Conservation (phyloP, 2,888 invertebrate genomes). For the Fragum sueziense region DNA sequence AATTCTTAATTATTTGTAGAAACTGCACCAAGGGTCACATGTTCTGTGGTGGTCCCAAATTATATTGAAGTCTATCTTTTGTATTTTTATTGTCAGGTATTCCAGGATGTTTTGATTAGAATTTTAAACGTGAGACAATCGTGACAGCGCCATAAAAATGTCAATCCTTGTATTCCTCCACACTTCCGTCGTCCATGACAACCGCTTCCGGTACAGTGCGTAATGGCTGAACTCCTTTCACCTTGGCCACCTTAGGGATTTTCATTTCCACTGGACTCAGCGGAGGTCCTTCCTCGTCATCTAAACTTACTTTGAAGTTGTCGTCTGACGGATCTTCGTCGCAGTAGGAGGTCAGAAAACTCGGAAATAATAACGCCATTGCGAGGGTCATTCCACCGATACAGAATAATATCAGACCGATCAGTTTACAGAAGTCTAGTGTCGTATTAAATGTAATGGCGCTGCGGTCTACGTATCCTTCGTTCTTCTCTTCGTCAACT, state of each 20-base stretch:
- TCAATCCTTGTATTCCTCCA: constrained; percentile 49
- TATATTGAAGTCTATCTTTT: too few relatives aligned
- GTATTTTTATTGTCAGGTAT: too few relatives aligned
- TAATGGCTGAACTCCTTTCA: constrained; percentile 81
- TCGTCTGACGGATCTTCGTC: constrained; percentile 76
- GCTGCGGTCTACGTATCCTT: constrained; percentile 79
- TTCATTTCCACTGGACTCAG: constrained; percentile 77
- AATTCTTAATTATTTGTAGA: too few relatives aligned
- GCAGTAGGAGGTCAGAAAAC: constrained; percentile 82
- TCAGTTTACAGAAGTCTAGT: constrained; percentile 83
- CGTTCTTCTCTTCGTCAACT: constrained; percentile 77
- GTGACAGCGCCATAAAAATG: too few relatives aligned
- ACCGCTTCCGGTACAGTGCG: constrained; percentile 72
- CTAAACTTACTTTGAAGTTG: constrained; percentile 72
- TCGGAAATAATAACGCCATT: constrained; percentile 83
- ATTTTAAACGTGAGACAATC: too few relatives aligned
- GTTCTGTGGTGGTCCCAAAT: too few relatives aligned
- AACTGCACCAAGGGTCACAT: too few relatives aligned
- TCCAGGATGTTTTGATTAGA: too few relatives aligned
- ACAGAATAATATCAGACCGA: constrained; percentile 83
- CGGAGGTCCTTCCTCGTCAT: constrained; percentile 70
- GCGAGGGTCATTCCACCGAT: constrained; percentile 83
- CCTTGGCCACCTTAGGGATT: constrained; percentile 79
- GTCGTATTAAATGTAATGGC: constrained; percentile 83
- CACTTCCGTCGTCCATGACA: constrained; percentile 69